Percentiles rank a stretch among this genome's conserved stretches.
phyloP scores from a whole-genome alignment of 2,888 invertebrate genomes.

The Dryobota labecula region DNA sequence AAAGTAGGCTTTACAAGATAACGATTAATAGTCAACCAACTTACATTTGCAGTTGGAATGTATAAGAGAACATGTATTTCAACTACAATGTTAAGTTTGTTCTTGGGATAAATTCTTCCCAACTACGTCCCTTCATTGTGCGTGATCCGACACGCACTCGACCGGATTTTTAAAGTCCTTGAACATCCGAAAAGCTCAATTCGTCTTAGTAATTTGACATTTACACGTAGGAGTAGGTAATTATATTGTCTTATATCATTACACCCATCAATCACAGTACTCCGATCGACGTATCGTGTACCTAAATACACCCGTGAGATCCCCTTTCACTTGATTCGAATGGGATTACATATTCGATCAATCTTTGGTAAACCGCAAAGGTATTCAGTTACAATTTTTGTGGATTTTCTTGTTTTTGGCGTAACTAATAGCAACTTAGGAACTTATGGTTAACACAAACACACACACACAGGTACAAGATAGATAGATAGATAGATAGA shows the following conservation, averaged over 20 bases:
- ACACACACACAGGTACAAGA: background rate
- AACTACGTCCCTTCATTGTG: no score
- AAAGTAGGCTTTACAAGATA: no score
- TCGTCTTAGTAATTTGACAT: slow-evolving; percentile 33
- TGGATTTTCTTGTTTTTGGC: background rate
- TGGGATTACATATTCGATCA: slow-evolving; percentile 59
- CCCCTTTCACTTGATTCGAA: slow-evolving; percentile 58
- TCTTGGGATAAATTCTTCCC: no score
- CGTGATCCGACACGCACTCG: no score
- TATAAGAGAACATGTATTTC: no score
- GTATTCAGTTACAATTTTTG: slow-evolving; percentile 30
- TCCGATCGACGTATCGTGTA: slow-evolving; percentile 42
- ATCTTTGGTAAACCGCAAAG: slow-evolving; percentile 56
- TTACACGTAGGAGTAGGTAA: slow-evolving; percentile 30
- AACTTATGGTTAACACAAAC: background rate
- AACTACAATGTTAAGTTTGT: no score
- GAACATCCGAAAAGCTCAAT: slow-evolving; percentile 10
- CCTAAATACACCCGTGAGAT: slow-evolving; percentile 67
- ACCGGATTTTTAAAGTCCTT: background rate
- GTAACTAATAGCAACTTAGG: background rate
- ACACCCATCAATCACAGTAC: slow-evolving; percentile 63
- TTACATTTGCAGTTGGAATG: no score
- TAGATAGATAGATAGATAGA: no score
- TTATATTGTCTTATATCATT: slow-evolving; percentile 53
- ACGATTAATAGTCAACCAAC: no score